Conservation (phyloP, 2,888 invertebrate genomes). For the Salticus scenicus region DNA sequence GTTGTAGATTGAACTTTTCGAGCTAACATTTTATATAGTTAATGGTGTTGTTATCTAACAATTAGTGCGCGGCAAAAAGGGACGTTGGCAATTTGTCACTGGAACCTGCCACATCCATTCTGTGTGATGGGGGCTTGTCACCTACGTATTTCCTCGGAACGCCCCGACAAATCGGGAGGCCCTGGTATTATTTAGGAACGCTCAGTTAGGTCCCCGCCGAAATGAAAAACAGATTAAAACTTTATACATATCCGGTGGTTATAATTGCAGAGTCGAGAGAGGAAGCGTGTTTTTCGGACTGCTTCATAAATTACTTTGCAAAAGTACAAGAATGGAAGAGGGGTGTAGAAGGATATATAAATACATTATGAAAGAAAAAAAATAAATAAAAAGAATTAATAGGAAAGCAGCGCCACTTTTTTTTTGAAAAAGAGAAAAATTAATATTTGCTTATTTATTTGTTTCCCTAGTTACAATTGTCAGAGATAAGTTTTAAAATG, state of each 20-base stretch:
- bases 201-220: slow-evolving; percentile 40
- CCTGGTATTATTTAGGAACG: slow-evolving; percentile 58
- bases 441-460: slow-evolving; percentile 66
- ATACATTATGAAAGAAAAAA: slow-evolving; percentile 36
- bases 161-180: neutral
- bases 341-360: slow-evolving; percentile 11
- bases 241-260: slow-evolving; percentile 56
- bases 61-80: slow-evolving; percentile 58
- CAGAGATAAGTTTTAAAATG: slow-evolving; percentile 63
- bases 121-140: slow-evolving; percentile 55
- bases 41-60: slow-evolving; percentile 70
- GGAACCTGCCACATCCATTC: slow-evolving; percentile 60
- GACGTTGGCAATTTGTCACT: slow-evolving; percentile 61
- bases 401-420: slow-evolving; percentile 32
- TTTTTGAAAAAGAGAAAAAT: slow-evolving; percentile 44
- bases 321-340: slow-evolving; percentile 15
- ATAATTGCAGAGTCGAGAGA: slow-evolving; percentile 49
- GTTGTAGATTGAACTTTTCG: neutral
- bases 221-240: slow-evolving; percentile 68
- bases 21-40: slow-evolving; percentile 54
- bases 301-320: slow-evolving; percentile 52
- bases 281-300: slow-evolving; percentile 44
- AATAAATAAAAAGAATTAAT: slow-evolving; percentile 16
- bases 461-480: slow-evolving; percentile 58
- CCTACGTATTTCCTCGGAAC: slow-evolving; percentile 32